A percentile compares a stretch with the other conserved stretches of the same genome.
Evolutionary conservation across 2,113 vertebrate genomes (phyloP).

Genomic region (Cinclus mexicanus): DNA sequence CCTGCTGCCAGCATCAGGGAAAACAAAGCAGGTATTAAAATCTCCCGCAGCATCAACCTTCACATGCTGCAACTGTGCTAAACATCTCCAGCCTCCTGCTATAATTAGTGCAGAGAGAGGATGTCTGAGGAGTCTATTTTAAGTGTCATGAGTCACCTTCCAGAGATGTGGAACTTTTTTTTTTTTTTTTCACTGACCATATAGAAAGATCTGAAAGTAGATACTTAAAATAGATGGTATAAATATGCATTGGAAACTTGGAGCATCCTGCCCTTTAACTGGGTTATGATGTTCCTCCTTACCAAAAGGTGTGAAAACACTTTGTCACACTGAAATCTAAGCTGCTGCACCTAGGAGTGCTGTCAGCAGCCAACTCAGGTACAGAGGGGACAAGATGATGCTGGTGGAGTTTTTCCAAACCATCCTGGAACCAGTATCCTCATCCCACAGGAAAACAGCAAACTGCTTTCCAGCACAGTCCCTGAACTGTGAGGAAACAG

Average conservation of each 20-base stretch:
- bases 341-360: conserved; percentile 3
- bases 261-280: conserved; percentile 46
- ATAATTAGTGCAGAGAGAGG: conserved; percentile 39
- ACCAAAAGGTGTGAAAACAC: conserved; percentile 44
- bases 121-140: conserved; percentile 52
- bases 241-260: conserved; percentile 44
- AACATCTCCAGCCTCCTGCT: conserved; percentile 19
- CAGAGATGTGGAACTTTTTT: background rate
- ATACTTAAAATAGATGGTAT: conserved; percentile 17
- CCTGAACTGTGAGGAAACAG: fast-evolving
- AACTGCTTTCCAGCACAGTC: background rate
- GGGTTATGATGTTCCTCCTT: conserved; percentile 52
- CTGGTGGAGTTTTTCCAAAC: background rate
- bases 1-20: background rate
- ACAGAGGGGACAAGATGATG: background rate
- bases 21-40: background rate
- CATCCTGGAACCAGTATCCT: background rate
- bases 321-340: conserved; percentile 39
- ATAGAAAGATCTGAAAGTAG: conserved; percentile 33
- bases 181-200: conserved; percentile 15
- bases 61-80: background rate
- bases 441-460: background rate
- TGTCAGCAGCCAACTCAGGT: background rate
- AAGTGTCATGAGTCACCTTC: conserved; percentile 50
- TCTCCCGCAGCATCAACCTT: background rate